Evolutionary conservation across 1,140 invertebrate species (phyloP).

Genomic region (Daktulosphaira vitifoliae): DNA sequence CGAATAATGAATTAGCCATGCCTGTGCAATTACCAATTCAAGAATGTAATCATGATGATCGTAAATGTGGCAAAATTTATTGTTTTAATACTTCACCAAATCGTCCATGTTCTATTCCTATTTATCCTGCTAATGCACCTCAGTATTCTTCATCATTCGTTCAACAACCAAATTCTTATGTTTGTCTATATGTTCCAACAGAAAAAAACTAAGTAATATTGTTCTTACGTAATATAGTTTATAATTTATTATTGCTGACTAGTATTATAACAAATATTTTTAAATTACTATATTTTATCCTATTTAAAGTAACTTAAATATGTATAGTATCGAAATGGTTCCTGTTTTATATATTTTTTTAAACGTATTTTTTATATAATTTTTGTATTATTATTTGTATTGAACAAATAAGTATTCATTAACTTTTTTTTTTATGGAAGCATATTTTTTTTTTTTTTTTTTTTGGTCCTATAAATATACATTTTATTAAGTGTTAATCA

Average conservation of each 20-base stretch:
- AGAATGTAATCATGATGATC: conserved; percentile 22
- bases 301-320: too few species aligned
- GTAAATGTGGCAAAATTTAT: background rate
- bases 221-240: too few species aligned
- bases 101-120: conserved; percentile 12
- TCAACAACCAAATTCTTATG: background rate
- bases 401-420: too few species aligned
- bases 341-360: too few species aligned
- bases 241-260: too few species aligned
- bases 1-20: background rate
- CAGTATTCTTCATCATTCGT: background rate
- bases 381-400: too few species aligned
- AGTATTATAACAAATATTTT: background rate
- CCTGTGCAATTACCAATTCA: background rate
- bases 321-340: too few species aligned
- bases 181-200: background rate
- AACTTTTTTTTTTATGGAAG: too few species aligned
- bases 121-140: background rate
- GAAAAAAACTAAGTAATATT: background rate
- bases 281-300: background rate
- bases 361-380: too few species aligned
- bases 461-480: too few species aligned
- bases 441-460: too few species aligned
- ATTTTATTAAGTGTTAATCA: too few species aligned
- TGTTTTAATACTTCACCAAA: background rate